A percentile compares a stretch with the other conserved stretches of the same genome.
These are phyloP conservation scores for Phrynocephalus versicolor DNA, from an alignment of 2,113 vertebrate genomes.

Conservation along the genomic window DNA sequence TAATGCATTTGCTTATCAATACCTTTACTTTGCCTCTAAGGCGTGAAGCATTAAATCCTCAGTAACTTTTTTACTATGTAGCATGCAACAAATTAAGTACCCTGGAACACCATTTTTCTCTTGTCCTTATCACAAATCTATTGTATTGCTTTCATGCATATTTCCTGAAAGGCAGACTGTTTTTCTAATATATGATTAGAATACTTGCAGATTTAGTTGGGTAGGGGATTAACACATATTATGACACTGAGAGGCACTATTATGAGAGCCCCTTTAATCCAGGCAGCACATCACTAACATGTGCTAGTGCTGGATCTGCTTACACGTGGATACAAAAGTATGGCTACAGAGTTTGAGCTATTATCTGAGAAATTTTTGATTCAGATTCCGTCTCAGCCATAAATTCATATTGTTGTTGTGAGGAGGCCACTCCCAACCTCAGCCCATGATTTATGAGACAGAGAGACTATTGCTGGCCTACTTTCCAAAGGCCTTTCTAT, in stretches of 20 bases:
- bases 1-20: conserved; percentile 42
- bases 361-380: neutral
- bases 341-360: neutral
- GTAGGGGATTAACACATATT: neutral
- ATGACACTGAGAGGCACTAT: neutral
- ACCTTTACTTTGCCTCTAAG: conserved; percentile 59
- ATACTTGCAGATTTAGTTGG: conserved; percentile 17
- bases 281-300: neutral
- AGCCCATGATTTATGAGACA: neutral
- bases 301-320: neutral
- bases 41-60: conserved; percentile 56
- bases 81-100: conserved; percentile 64
- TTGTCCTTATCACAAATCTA: conserved; percentile 64
- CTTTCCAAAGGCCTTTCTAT: neutral
- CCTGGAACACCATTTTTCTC: conserved; percentile 55
- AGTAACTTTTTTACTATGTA: conserved; percentile 62
- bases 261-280: neutral
- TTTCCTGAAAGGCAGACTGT: conserved; percentile 63
- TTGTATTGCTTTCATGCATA: conserved; percentile 47
- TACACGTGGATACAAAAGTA: neutral
- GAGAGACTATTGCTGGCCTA: neutral
- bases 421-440: neutral
- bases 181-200: conserved; percentile 52
- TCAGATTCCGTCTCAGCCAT: neutral
- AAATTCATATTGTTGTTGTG: neutral